phyloP scores from a whole-genome alignment of 2,113 vertebrate genomes.

The Tichodroma muraria region DNA sequence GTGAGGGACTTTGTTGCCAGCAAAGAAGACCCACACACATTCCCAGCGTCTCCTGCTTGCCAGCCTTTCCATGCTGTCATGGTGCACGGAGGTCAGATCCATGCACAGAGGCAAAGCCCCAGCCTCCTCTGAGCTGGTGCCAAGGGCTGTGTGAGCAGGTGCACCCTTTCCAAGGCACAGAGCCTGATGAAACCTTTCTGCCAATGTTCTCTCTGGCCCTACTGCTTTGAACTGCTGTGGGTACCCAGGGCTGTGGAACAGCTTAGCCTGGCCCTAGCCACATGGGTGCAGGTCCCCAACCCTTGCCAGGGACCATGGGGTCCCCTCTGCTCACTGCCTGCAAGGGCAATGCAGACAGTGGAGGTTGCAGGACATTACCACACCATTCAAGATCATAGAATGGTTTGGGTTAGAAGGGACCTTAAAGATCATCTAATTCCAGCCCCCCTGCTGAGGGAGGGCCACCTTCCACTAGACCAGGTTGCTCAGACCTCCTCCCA shows the following conservation, averaged over 20 bases:
- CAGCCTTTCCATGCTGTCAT: background rate
- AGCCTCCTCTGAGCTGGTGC: background rate
- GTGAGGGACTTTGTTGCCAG: background rate
- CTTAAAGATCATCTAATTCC: background rate
- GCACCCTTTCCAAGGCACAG: accelerated
- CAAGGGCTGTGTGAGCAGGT: background rate
- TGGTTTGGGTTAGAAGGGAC: background rate
- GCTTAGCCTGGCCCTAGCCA: background rate
- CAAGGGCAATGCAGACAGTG: background rate
- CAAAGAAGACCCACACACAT: background rate
- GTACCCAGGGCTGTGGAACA: accelerated
- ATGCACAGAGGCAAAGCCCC: background rate
- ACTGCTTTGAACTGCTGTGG: background rate
- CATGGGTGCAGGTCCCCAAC: background rate
- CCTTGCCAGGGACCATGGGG: background rate
- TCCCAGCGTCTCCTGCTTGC: background rate
- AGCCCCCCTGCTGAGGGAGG: background rate
- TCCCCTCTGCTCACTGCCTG: background rate
- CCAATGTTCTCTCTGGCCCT: background rate
- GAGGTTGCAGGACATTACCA: background rate
- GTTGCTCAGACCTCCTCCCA: background rate
- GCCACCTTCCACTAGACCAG: background rate
- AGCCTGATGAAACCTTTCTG: background rate
- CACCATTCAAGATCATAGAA: background rate
- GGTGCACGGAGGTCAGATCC: background rate